A percentile compares a stretch with the other conserved stretches of the same genome.
Evolutionary conservation across 2,888 invertebrate species (phyloP).

Genomic region (Andricus curvator): DNA sequence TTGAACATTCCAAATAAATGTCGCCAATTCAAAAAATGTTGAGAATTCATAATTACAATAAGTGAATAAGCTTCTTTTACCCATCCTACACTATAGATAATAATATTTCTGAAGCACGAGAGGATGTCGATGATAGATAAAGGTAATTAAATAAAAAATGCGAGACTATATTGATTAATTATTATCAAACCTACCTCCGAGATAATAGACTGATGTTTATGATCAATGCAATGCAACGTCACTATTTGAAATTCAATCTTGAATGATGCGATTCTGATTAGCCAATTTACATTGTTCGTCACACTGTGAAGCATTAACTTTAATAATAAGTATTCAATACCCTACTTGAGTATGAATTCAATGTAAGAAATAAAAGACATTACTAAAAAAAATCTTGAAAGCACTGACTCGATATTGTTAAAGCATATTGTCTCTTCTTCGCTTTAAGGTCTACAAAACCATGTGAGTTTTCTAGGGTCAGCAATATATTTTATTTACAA

Average conservation of each 20-base stretch:
- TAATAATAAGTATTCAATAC: slow-evolving; percentile 13
- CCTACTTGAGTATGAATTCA: slow-evolving; percentile 6
- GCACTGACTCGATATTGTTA: slow-evolving; percentile 18
- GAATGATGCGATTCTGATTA: slow-evolving; percentile 38
- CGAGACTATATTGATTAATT: slow-evolving; percentile 24
- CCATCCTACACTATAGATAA: neutral
- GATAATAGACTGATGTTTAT: slow-evolving; percentile 29
- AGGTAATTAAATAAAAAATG: slow-evolving; percentile 12
- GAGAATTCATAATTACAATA: no score
- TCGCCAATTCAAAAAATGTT: no score
- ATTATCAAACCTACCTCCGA: slow-evolving; percentile 19
- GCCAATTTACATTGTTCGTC: slow-evolving; percentile 32
- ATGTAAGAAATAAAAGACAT: neutral
- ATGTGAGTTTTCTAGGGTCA: neutral
- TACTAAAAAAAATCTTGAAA: neutral
- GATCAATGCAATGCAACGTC: slow-evolving; percentile 30
- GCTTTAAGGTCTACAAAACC: neutral
- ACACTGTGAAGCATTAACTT: slow-evolving; percentile 27
- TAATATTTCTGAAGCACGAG: neutral
- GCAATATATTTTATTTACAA: neutral
- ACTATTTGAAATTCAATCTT: slow-evolving; percentile 36
- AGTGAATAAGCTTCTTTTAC: neutral
- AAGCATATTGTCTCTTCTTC: neutral
- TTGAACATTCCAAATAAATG: no score
- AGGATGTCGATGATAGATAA: slow-evolving; percentile 21